Conservation (phyloP, 2,113 vertebrate genomes). For the Pterocles orientalis region DNA sequence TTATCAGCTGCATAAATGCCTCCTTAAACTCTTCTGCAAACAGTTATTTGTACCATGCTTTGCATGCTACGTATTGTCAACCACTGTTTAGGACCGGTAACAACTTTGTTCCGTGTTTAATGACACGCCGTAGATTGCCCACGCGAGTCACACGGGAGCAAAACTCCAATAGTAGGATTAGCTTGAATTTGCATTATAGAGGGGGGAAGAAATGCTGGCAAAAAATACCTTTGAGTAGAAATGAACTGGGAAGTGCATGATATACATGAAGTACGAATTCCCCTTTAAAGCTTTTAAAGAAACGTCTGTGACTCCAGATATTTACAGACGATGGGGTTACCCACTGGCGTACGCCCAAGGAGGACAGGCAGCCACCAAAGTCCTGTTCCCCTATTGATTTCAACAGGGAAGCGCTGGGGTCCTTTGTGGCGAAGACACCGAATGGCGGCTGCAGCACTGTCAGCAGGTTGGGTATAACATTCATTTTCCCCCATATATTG, state of each 20-base stretch:
- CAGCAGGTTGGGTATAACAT: neutral
- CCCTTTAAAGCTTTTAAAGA: neutral
- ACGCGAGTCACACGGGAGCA: neutral
- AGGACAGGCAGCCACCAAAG: neutral
- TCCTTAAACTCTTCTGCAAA: neutral
- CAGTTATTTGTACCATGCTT: neutral
- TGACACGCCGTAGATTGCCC: neutral
- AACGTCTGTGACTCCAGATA: neutral
- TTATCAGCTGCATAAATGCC: neutral
- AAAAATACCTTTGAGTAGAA: neutral
- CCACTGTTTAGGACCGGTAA: neutral
- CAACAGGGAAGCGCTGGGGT: neutral
- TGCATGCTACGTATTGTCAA: neutral
- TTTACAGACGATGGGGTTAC: neutral
- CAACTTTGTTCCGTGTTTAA: neutral
- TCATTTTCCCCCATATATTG: neutral
- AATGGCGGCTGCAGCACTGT: neutral
- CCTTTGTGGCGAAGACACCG: neutral
- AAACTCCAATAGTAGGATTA: neutral
- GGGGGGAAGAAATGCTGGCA: neutral
- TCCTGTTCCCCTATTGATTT: neutral
- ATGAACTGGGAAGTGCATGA: neutral
- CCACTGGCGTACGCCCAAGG: neutral
- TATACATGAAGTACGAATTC: neutral
- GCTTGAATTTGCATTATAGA: neutral